Percentiles rank a stretch among this genome's conserved stretches.
phyloP scores from a whole-genome alignment of 2,888 invertebrate species.

The Monoplex corrugatus region DNA sequence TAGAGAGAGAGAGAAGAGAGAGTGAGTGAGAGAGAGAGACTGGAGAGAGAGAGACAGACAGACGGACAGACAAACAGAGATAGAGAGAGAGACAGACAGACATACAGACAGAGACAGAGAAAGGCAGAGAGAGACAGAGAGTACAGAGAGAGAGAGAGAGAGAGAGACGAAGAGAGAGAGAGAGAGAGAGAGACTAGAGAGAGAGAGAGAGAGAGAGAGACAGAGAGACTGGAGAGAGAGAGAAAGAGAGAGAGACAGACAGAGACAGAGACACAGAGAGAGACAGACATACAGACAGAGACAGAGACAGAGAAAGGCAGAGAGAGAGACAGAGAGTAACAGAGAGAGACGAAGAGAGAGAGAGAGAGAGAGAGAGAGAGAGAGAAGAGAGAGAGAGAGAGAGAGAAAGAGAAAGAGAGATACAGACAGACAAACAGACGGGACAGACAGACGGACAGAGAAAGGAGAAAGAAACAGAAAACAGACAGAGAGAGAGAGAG shows the following conservation, averaged over 20 bases:
- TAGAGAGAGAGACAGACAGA: neutral
- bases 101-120: neutral
- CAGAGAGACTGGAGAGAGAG: neutral
- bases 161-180: neutral
- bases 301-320: neutral
- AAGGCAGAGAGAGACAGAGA: neutral
- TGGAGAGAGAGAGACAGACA: neutral
- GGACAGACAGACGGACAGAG: neutral
- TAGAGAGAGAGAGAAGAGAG: conserved; percentile 9
- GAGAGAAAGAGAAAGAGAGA: conserved; percentile 4
- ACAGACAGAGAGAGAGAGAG: conserved; percentile 8
- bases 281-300: neutral
- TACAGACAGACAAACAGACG: neutral
- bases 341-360: neutral
- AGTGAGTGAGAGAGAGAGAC: conserved; percentile 17
- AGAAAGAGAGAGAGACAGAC: conserved; percentile 12
- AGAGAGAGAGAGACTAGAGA: neutral
- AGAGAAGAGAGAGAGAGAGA: conserved; percentile 35
- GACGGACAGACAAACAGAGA: neutral
- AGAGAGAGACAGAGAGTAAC: neutral
- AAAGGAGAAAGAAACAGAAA: neutral
- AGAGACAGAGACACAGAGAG: neutral
- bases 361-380: neutral
- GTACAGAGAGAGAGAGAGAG: neutral
- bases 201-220: neutral